Percentiles rank a stretch among this genome's conserved stretches.
Conservation (phyloP, 2,113 vertebrate genomes). For the Dryoscopus gambensis region DNA sequence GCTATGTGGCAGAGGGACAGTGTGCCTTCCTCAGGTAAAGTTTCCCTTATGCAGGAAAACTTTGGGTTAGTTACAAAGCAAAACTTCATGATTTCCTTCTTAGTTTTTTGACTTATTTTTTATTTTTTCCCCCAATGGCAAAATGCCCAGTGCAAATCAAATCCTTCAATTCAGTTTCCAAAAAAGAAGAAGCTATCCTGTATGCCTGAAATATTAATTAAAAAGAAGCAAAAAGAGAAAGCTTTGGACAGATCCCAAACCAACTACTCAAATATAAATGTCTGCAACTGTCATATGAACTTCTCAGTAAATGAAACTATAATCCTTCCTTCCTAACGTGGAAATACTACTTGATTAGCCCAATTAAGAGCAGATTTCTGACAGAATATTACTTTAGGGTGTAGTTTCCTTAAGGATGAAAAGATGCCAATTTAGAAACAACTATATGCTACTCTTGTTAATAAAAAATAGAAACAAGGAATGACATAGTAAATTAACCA, state of each 20-base stretch:
- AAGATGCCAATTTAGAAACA: conserved; percentile 48
- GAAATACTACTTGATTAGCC: conserved; percentile 54
- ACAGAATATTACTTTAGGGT: conserved; percentile 52
- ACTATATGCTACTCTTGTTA: conserved; percentile 46
- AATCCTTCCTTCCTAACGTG: conserved; percentile 53
- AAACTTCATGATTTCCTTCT: not conserved
- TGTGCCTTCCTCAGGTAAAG: not conserved
- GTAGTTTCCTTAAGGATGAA: conserved; percentile 53
- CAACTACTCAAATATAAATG: conserved; percentile 49
- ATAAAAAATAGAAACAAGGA: conserved; percentile 62
- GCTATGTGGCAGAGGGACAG: not conserved
- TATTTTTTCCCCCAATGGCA: not conserved
- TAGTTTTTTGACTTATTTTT: not conserved
- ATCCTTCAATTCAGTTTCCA: not conserved
- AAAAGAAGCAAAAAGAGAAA: conserved; percentile 7
- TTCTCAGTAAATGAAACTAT: conserved; percentile 41
- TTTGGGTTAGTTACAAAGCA: not conserved
- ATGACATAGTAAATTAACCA: conserved; percentile 40
- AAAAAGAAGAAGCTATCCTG: not conserved
- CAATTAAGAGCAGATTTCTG: conserved; percentile 60
- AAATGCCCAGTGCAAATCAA: conserved; percentile 30
- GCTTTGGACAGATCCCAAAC: conserved; percentile 51
- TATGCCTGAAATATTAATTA: conserved; percentile 41
- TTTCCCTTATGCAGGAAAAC: not conserved
- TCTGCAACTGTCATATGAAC: conserved; percentile 9